Evolutionary conservation across 1,140 invertebrate genomes (phyloP), one percentile per base, ranked within the genome.

Genomic region (Atta texana): DNA sequence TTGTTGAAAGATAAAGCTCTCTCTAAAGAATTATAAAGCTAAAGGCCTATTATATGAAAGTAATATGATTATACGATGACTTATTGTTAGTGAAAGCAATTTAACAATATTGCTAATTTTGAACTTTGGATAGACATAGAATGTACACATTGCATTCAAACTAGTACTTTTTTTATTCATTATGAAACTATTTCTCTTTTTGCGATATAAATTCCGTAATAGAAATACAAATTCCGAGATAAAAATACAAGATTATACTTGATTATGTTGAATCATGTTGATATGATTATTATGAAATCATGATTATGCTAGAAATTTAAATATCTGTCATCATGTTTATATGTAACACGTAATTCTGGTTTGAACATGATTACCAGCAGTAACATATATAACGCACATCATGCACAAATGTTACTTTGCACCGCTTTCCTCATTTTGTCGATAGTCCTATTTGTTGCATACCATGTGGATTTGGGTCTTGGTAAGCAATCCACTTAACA

Each of bases 401-500:
- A 93, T 91, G 93, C 93, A 94, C 92, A 93, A 92, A 94, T 92
- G 92, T 94, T 94, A 94, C 92, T 93, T 93, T 94, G 94, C 95
- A 95, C 93, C 94, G 94, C 94, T 95, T 95, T 95, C 94, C 94
- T 94, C 93, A 93, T 95, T 94, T 95, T 95, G 92, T 95, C 94
- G 93, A 95, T 95, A 95, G 94, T 95, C 94, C 93, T 95, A 95
- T 95, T 95, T 95, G 93, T 95, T 95, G 94, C 95, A 95, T 95
- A 95, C 95, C 93, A 95, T 95, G 94, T 95, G 94, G 94, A 95
- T 95, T 95, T 95, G 94, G 95, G 95, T 95, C 90, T 95, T 95
- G 95, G 94, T 95, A 95, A 95, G 95, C 95, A 95, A 91, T 93
- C 93, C 93, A 94, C 93, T 91, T 92, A 92, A 94, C 92, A 92